Percentiles rank a stretch among this genome's conserved stretches.
phyloP scores from a whole-genome alignment of 37 sponge, comb jelly and placozoan genomes.

The Halichondria panicea region DNA sequence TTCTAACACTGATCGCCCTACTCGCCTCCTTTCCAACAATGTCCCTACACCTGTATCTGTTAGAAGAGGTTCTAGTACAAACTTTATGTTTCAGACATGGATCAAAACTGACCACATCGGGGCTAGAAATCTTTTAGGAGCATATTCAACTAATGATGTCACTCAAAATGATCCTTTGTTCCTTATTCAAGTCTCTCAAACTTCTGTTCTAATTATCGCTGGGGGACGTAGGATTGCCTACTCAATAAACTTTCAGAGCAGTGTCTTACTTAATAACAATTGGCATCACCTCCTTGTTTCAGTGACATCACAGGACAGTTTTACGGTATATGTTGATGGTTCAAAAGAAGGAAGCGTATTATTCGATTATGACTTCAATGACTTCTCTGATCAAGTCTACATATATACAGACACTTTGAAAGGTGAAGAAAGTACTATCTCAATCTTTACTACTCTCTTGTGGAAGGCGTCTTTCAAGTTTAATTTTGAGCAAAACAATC shows the following conservation, averaged over 20 bases:
- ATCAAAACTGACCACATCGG: neutral
- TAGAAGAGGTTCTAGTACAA: neutral
- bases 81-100: slow-evolving; percentile 26
- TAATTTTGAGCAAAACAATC: neutral
- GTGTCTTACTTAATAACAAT: slow-evolving; percentile 8
- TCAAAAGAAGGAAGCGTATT: neutral
- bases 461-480: slow-evolving; percentile 23
- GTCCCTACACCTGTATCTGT: neutral
- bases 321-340: slow-evolving; percentile 26
- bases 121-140: slow-evolving; percentile 1
- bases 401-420: slow-evolving; percentile 9
- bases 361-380: neutral
- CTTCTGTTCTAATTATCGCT: neutral
- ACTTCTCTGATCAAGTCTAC: neutral
- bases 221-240: neutral
- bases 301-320: neutral
- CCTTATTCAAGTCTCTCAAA: neutral
- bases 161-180: slow-evolving; percentile 8
- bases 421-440: neutral
- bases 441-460: neutral
- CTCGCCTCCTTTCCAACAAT: too few relatives aligned
- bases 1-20: neutral
- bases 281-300: slow-evolving; percentile 41
- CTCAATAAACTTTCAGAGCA: neutral
- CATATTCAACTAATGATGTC: slow-evolving; percentile 3